These are phyloP conservation scores for Drymodes brunneopygia DNA, from an alignment of 2,113 vertebrate genomes.

Conservation along the genomic window DNA sequence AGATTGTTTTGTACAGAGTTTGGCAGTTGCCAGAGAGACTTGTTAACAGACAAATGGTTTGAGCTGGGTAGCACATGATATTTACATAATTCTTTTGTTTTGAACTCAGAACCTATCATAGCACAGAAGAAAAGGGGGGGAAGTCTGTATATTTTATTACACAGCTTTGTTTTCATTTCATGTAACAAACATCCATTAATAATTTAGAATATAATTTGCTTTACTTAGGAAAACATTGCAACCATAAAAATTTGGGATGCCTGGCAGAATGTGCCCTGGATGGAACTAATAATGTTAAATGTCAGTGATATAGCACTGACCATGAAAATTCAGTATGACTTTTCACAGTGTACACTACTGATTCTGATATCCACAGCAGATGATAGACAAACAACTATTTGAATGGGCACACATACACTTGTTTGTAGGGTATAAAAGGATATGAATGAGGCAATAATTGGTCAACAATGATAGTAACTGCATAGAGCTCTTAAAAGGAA, in stretches of 20 bases:
- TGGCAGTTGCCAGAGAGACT: background rate
- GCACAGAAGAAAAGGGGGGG: fast-evolving
- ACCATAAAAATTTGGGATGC: background rate
- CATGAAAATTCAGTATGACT: background rate
- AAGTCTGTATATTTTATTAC: background rate
- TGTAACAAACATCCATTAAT: background rate
- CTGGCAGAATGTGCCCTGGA: background rate
- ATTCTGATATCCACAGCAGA: background rate
- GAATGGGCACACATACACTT: background rate
- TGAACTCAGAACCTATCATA: background rate
- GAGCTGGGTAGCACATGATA: background rate
- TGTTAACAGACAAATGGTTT: background rate
- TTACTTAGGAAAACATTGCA: background rate
- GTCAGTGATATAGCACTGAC: background rate
- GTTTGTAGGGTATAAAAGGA: background rate
- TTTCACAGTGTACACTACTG: background rate
- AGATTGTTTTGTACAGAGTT: background rate
- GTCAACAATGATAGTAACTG: background rate
- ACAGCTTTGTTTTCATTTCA: background rate
- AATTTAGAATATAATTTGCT: background rate
- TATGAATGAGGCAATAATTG: background rate
- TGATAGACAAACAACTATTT: background rate
- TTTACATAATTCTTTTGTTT: background rate
- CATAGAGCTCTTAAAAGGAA: background rate
- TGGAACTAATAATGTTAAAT: background rate